Evolutionary conservation across 2,888 invertebrate genomes (phyloP), one percentile per base, ranked within the genome.

Genomic region (Acanthosepion esculentum): DNA sequence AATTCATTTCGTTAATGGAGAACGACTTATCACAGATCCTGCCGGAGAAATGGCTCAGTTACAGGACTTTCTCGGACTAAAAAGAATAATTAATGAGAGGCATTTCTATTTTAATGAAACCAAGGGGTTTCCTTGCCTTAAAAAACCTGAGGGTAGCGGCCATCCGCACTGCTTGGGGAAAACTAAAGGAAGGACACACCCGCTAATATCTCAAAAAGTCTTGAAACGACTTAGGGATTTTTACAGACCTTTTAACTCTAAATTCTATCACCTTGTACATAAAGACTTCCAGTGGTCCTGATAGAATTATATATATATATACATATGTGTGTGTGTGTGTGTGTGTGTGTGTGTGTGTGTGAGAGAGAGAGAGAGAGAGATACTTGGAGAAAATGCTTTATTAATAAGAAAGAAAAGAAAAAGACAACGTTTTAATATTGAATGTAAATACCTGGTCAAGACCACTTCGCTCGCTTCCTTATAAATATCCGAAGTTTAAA

Each of bases 21-120:
- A 99, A 97, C 98, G 98, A 94, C 98, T 99, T 91, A 98, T 99
- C 23, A 98, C 98, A 41, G 98, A 99, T 97, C 99, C 99, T 0
- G 99, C 99, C 0, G 98, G 98, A 29, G 99, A 99, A 97, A 98
- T 99, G 97, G 98, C 98, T 29, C 98, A 98, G 95, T 99, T 99
- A 0, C 98, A 99, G 98, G 98, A 98, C 96, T 99, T 99, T 97
- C 98, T 99, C 53, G 98, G 98, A 5, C 98, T 99, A 41, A 98
- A 98, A 96, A 98, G 98, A 41, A 98, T 99, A 53, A 98, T 99
- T 95, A 98, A 98, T 2, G 98, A 98, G 96, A 98, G 98, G 96
- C 98, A 99, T 97, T 99, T 99, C 97, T 99, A 98, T 98, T 99
- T 99, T 97, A 99, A 99, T 97, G 98, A 98, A 5, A 98, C 98